Base-by-base conservation (phyloP, 2,888 invertebrate species). In the Electrophaes corylata region DNA sequence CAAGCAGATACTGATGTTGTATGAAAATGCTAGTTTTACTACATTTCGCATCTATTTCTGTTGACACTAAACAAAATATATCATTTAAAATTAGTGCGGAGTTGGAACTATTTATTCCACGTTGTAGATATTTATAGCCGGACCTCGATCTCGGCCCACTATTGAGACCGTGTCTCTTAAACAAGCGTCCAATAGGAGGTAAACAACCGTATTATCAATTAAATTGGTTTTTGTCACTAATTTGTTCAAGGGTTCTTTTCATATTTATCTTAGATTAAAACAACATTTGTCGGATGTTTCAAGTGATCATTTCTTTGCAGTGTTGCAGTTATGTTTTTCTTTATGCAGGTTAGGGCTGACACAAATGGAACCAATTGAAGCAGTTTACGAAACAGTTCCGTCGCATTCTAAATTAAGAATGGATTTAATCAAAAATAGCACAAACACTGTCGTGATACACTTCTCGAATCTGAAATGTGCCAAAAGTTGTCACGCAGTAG, bases 101-200 rank as follows among this genome's bases (percentile, higher is more conserved):
- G 53, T 54, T 35, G 39, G 12, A 26, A 41, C 47, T 57, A 41
- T 54, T 46, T 59, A 41, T 37, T 51, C 46, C 43, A 35, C 33
- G 51, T 51, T 59, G 46, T 16, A 41, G 56, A 53, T 65, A 60
- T 64, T 60, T 58, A 58, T 62, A 60, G 57, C 43, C 41, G 43
- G 52, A 39, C 23, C 41, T 48, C 41, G 40, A 52, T 51, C 29
- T 46, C 37, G 20, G 37, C 10, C 45, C 23, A 12, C 12, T 33
- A 31, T 41, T 52, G 52, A 47, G 33, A 58, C 55, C 47, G 59
- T 61, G 59, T 60, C 54, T 59, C 43, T 14, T 26, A 29, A 45
- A 19, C 33, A 5, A 41, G 20, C 33, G 14, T 51, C 18, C 43
- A 51, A 44, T 50, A 49, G 56, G 29, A n/a, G n/a, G n/a, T n/a